Conservation (phyloP, 2,888 invertebrate species). For the Carterocephalus palaemon region DNA sequence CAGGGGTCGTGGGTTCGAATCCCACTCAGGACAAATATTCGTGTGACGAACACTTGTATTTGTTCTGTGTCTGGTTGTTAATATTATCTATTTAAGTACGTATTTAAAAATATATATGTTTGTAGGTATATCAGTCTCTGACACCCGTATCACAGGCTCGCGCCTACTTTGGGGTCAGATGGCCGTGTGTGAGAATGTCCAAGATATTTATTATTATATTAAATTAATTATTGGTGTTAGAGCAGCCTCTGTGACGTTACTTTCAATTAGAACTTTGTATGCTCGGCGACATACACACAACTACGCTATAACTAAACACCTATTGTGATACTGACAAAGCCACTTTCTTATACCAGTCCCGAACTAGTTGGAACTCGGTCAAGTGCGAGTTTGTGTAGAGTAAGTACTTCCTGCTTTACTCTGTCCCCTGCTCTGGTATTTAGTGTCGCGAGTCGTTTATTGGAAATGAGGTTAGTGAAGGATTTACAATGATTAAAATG, state of each 20-base stretch:
- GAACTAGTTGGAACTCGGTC: slow-evolving; percentile 31
- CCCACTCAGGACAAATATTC: too few species aligned
- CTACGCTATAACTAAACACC: slow-evolving; percentile 4
- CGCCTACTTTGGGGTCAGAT: too few species aligned
- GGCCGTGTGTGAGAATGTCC: too few species aligned
- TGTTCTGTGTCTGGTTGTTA: too few species aligned
- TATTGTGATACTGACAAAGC: slow-evolving; percentile 20
- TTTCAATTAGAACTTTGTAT: slow-evolving; percentile 28
- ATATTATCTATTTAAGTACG: too few species aligned
- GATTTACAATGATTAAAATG: slow-evolving; percentile 24
- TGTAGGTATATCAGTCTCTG: too few species aligned
- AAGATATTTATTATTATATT: too few species aligned
- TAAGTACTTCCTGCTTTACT: slow-evolving; percentile 29
- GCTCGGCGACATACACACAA: slow-evolving; percentile 20
- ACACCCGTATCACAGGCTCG: too few species aligned
- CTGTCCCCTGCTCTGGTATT: slow-evolving; percentile 10
- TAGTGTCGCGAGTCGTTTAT: slow-evolving; percentile 6
- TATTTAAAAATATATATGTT: too few species aligned
- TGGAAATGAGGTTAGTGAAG: slow-evolving; percentile 8
- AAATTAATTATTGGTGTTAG: too few species aligned
- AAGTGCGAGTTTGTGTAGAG: slow-evolving; percentile 31
- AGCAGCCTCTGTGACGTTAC: slow-evolving; percentile 17
- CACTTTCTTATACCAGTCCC: slow-evolving; percentile 10
- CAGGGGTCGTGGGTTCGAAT: too few species aligned
- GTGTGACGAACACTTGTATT: too few species aligned